Percentiles rank a stretch among this genome's conserved stretches.
These are phyloP conservation scores for Sarcophaga rosellei DNA, from an alignment of 2,888 invertebrate genomes.

Conservation along the genomic window DNA sequence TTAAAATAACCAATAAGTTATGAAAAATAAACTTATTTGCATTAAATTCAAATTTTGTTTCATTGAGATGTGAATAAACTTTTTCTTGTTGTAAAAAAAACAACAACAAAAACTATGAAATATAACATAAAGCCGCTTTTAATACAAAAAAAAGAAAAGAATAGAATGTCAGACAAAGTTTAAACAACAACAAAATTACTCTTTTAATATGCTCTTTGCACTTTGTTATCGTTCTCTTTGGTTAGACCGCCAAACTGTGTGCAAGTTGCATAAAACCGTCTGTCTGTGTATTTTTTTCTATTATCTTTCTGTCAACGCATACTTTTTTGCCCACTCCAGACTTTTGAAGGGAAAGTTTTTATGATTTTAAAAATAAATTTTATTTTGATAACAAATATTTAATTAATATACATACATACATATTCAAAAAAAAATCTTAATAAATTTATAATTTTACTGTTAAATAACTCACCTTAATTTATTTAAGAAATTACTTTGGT, in stretches of 20 bases:
- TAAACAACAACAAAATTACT: background rate
- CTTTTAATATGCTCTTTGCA: conserved; percentile 6
- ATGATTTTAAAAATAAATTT: background rate
- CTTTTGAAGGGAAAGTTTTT: background rate
- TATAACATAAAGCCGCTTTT: background rate
- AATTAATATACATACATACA: background rate
- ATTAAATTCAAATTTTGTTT: too few species aligned
- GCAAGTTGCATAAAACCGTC: background rate
- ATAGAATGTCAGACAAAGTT: background rate
- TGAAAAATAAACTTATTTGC: too few species aligned
- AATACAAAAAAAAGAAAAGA: background rate
- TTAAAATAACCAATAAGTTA: too few species aligned
- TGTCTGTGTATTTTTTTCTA: background rate
- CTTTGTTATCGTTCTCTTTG: conserved; percentile 22
- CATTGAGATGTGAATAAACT: background rate
- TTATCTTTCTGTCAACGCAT: background rate
- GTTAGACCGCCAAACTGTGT: background rate
- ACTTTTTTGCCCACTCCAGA: background rate
- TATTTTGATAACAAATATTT: too few species aligned
- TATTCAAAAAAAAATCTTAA: too few species aligned
- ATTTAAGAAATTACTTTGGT: background rate
- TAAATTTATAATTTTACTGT: background rate
- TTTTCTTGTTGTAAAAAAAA: background rate
- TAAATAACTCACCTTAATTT: conserved; percentile 50
- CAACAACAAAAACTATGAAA: background rate